These are phyloP conservation scores for Xyliphius kryptos DNA, from an alignment of 2,113 vertebrate genomes.

Conservation along the genomic window DNA sequence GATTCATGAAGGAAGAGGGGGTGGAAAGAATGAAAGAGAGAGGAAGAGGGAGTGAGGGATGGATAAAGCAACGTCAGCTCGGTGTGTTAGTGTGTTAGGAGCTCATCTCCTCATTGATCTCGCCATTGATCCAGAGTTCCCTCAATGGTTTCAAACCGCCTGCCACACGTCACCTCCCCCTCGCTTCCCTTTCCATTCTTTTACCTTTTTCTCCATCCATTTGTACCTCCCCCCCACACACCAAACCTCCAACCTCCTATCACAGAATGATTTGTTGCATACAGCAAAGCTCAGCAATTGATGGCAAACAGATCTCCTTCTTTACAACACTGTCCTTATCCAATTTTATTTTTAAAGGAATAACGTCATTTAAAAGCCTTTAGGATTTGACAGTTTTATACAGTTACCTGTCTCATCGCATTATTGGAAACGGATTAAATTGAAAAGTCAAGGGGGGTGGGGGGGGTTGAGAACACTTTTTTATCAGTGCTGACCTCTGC, in stretches of 20 bases:
- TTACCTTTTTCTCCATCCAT: slow-evolving; percentile 35
- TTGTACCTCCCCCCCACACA: not conserved
- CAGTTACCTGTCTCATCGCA: not conserved
- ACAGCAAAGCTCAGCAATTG: slow-evolving; percentile 29
- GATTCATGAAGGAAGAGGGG: slow-evolving; percentile 56
- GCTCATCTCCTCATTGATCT: slow-evolving; percentile 63
- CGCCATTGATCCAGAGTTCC: slow-evolving; percentile 61
- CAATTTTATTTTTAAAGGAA: no score
- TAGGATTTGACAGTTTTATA: no score
- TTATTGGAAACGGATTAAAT: slow-evolving; percentile 15
- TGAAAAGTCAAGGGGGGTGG: slow-evolving; percentile 29
- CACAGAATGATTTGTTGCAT: slow-evolving; percentile 11
- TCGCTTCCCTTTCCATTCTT: slow-evolving; percentile 23
- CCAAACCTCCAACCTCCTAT: slow-evolving; percentile 17
- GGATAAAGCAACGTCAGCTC: slow-evolving; percentile 44
- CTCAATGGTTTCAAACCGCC: slow-evolving; percentile 58
- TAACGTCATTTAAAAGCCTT: no score
- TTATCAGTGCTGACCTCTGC: slow-evolving; percentile 68
- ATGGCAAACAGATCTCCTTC: no score
- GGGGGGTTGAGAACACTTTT: slow-evolving; percentile 56
- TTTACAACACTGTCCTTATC: no score
- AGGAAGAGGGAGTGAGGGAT: slow-evolving; percentile 36
- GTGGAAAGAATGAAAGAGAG: slow-evolving; percentile 39
- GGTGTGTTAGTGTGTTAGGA: slow-evolving; percentile 57
- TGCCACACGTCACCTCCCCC: slow-evolving; percentile 39